Conservation (phyloP, 2,888 invertebrate genomes). For the Sisyra nigra region DNA sequence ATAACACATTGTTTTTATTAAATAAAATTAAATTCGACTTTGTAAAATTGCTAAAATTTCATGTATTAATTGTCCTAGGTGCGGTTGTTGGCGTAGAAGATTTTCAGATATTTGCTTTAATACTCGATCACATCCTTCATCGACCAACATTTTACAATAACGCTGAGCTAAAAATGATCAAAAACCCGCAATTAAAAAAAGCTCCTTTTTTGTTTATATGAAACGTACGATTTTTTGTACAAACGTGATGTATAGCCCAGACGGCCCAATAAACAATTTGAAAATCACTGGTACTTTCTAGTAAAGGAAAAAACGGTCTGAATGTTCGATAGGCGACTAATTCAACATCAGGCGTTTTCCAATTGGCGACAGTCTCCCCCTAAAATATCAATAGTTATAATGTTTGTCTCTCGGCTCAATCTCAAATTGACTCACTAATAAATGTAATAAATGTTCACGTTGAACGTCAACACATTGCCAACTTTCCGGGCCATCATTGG, state of each 20-base stretch:
- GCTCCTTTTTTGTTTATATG: neutral
- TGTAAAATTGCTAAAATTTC: slow-evolving; percentile 20
- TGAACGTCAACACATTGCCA: slow-evolving; percentile 28
- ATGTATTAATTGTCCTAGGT: slow-evolving; percentile 22
- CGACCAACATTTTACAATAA: slow-evolving; percentile 46
- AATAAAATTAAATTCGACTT: slow-evolving; percentile 4
- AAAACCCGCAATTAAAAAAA: no score
- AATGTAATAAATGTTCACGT: slow-evolving; percentile 27
- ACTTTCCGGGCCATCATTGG: slow-evolving; percentile 36
- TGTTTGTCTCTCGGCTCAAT: neutral
- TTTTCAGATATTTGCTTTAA: slow-evolving; percentile 27
- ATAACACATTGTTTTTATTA: neutral
- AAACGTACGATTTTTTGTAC: slow-evolving; percentile 49
- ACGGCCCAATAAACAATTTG: slow-evolving; percentile 61
- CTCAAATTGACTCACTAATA: slow-evolving; percentile 26
- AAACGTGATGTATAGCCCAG: slow-evolving; percentile 66
- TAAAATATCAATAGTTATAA: slow-evolving; percentile 16
- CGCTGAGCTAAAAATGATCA: slow-evolving; percentile 34
- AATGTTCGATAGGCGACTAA: slow-evolving; percentile 63
- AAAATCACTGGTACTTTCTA: slow-evolving; percentile 37
- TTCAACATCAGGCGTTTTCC: slow-evolving; percentile 53
- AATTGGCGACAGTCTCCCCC: slow-evolving; percentile 38
- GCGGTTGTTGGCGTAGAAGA: slow-evolving; percentile 19
- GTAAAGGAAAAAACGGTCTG: slow-evolving; percentile 51
- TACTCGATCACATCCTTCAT: slow-evolving; percentile 40